Evolutionary conservation across 2,888 invertebrate genomes (phyloP), one percentile per base, ranked within the genome.

Genomic region (Pseudococcus jackbeardsleyi): DNA sequence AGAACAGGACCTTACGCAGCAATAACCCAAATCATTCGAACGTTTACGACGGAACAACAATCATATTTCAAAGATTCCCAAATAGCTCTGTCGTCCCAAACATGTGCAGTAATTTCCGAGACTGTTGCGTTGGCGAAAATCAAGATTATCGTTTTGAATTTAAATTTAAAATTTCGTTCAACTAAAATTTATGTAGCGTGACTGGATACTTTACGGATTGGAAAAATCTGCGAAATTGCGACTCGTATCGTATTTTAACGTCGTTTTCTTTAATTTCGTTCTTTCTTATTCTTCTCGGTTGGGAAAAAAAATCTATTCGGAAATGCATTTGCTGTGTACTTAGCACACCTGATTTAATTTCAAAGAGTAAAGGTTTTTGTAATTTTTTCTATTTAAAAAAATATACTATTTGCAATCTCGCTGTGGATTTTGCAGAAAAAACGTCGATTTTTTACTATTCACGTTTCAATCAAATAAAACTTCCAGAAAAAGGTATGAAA

Each of bases 391-490:
- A 22, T 64, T 64, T 64, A 72, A 26, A 72, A 72, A 72, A 72
- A 26, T 33, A 26, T 33, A 72, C 22, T 33, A n/a, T 33, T 33
- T 72, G 68, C 26, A 72, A 33, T 72, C 12, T 59, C 3, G 26
- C 26, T 33, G 3, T 3, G 3, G 26, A 33, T 33, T 33, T 1
- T 19, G 59, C 19, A 12, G 33, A 33, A 72, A 0, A 15, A 33
- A 72, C 68, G 68, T 33, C 33, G 33, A 15, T 72, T 72, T 72
- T 72, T 72, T 33, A 72, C 68, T 6, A 72, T 72, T 72, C 33
- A 33, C 33, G 11, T 26, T 72, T 72, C 68, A 72, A 72, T 72
- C 68, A 33, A 33, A 33, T 33, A 72, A 12, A 9, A 15, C 33
- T 72, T 33, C 33, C 68, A 19, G 19, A 72, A 26, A 33, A 33